Base-by-base conservation (phyloP, 2,797 vertebrate species). In the Pantherophis vulpinus region DNA sequence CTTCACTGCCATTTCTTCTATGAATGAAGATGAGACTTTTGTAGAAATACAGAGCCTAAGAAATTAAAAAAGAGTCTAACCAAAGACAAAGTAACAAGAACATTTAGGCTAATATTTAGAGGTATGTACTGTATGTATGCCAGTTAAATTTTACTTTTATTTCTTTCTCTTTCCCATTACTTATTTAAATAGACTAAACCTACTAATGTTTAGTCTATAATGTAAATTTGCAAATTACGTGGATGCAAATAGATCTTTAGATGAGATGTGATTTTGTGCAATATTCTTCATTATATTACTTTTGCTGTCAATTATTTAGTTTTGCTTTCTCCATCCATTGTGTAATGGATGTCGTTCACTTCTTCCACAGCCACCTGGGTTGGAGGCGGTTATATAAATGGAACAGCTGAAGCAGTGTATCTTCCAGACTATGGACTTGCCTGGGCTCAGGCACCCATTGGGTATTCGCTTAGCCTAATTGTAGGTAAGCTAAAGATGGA, bases 311-410 rank as follows among this genome's bases (percentile, higher is more conserved):
- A 86, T 42, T 42, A 12, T 86, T 70, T 42, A 29, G 18, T 2
- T 42, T 89, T 88, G 63, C 59, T 83, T 66, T 89, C 18, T 54
- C 32, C 10, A 18, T 91, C 12, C 14, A n/a, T 11, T n/a, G 54
- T 11, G 59, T 14, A 23, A 90, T 70, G 70, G 47, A 83, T 25
- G 25, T 3, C 91, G 2, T 18, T 18, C 11, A 3, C 93, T 93
- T 94, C 42, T 93, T 95, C 97, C 98, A 92, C 97, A 99, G 99
- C 99, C 18, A 99, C 99, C 5, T 99, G 99, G 99, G 99, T 99
- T 91, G 99, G 99, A 97, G 99, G 99, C 91, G 99, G 99, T 60
- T 99, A 99, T 94, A 99, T 99, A 96, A 99, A 99, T 0, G 99
- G 99, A 92, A 99, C 99, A 86, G 99, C 99, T 88, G 99, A 99